phyloP scores from a whole-genome alignment of 2,888 invertebrate species.

The Micoletzkya japonica region DNA sequence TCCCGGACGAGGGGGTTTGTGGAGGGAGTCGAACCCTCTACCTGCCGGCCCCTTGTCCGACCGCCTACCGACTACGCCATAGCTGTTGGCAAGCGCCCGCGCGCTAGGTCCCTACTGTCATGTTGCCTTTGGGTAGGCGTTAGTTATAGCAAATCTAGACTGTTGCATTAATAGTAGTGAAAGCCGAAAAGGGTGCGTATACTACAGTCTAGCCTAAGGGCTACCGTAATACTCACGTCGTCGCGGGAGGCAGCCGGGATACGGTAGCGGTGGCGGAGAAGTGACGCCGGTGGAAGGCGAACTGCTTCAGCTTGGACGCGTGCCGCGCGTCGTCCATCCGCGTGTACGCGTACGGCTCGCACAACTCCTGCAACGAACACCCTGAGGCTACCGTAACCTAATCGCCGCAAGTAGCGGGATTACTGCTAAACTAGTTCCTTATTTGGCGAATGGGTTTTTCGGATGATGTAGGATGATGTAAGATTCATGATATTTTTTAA shows the following conservation, averaged over 20 bases:
- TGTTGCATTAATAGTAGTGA: no score
- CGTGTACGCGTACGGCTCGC: conserved; percentile 6
- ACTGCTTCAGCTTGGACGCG: conserved; percentile 1
- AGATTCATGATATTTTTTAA: not conserved
- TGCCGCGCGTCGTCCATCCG: conserved; percentile 10
- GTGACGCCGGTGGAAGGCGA: not conserved
- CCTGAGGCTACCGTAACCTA: not conserved
- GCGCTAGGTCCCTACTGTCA: no score
- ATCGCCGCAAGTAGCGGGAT: not conserved
- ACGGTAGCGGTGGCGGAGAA: conserved; percentile 6
- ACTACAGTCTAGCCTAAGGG: not conserved
- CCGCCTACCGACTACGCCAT: not conserved
- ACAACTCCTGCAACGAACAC: conserved; percentile 1
- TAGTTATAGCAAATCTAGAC: no score
- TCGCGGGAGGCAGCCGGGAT: not conserved
- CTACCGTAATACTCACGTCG: conserved; percentile 13
- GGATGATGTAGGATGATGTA: no score
- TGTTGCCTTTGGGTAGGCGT: no score
- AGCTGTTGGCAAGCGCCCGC: no score
- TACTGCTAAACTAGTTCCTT: not conserved
- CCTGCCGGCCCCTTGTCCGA: not conserved
- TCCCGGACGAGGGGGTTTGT: not conserved
- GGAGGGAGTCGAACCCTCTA: conserved; percentile 3
- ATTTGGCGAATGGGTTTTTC: not conserved
- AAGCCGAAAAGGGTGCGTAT: not conserved